Percentiles rank a stretch among this genome's conserved stretches.
phyloP scores from a whole-genome alignment of 2,797 vertebrate genomes.

The Vireo griseus region DNA sequence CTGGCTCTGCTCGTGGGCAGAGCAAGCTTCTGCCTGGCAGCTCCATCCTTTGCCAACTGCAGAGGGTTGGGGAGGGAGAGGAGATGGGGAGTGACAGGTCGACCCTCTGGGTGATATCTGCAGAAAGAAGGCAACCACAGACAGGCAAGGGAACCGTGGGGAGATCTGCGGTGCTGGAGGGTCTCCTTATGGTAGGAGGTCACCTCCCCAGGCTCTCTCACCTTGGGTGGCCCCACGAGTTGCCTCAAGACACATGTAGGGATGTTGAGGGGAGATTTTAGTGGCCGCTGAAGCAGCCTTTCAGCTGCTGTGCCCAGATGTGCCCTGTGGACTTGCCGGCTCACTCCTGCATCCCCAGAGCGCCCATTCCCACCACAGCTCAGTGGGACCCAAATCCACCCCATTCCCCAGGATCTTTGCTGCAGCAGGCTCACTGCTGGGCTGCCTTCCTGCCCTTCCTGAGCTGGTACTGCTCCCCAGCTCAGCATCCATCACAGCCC shows the following conservation, averaged over 20 bases:
- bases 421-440: not conserved
- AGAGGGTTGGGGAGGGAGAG: not conserved
- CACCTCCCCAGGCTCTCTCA: not conserved
- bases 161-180: not conserved
- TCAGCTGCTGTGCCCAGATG: not conserved
- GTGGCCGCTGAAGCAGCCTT: not conserved
- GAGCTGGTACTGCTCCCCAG: not conserved
- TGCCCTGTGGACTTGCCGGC: not conserved
- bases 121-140: not conserved
- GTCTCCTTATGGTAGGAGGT: not conserved
- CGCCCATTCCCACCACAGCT: not conserved
- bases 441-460: not conserved
- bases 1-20: not conserved
- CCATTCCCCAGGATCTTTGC: accelerated
- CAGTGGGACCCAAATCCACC: not conserved
- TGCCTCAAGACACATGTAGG: not conserved
- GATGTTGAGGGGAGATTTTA: not conserved
- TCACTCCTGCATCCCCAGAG: not conserved
- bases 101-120: not conserved
- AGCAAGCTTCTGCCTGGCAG: not conserved
- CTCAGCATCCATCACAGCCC: accelerated
- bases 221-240: not conserved
- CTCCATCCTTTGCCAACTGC: not conserved
- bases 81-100: not conserved
- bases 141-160: not conserved